A percentile compares a stretch with the other conserved stretches of the same genome.
Conservation (phyloP, 1,140 invertebrate species). For the Microplitis mediator region DNA sequence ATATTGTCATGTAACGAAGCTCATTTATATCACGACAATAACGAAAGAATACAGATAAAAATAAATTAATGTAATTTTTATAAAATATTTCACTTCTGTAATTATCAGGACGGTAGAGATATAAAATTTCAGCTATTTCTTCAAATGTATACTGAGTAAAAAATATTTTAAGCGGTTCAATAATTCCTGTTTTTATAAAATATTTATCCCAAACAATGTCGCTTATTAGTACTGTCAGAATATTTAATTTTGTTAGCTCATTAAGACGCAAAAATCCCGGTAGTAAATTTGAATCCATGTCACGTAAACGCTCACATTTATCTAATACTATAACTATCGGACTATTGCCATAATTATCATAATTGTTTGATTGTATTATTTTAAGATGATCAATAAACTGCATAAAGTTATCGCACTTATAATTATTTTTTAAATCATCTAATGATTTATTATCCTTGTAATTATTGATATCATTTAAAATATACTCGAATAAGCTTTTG, state of each 20-base stretch:
- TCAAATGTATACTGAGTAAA: conserved; percentile 84
- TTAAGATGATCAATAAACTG: conserved; percentile 72
- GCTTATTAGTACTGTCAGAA: conserved; percentile 79
- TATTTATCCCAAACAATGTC: conserved; percentile 83
- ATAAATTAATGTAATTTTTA: conserved; percentile 77
- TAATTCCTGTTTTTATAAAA: conserved; percentile 69
- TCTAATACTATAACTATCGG: conserved; percentile 75
- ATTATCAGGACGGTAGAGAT: conserved; percentile 51
- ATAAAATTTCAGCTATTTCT: conserved; percentile 77
- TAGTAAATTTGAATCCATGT: conserved; percentile 75
- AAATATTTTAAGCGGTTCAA: conserved; percentile 76
- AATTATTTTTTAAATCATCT: conserved; percentile 47
- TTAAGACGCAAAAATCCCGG: conserved; percentile 73
- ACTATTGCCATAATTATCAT: conserved; percentile 41
- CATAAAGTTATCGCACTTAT: conserved; percentile 74
- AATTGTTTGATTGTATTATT: conserved; percentile 38
- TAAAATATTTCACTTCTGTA: conserved; percentile 65
- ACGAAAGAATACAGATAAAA: conserved; percentile 80
- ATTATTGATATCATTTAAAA: conserved; percentile 68
- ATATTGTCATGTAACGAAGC: conserved; percentile 72
- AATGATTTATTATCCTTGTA: conserved; percentile 46
- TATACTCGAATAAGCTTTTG: conserved; percentile 78
- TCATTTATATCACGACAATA: conserved; percentile 83
- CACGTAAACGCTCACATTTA: conserved; percentile 77
- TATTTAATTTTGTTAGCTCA: conserved; percentile 74